Percentiles rank a stretch among this genome's conserved stretches.
Evolutionary conservation across 2,113 vertebrate genomes (phyloP).

Genomic region (Podilymbus podiceps): DNA sequence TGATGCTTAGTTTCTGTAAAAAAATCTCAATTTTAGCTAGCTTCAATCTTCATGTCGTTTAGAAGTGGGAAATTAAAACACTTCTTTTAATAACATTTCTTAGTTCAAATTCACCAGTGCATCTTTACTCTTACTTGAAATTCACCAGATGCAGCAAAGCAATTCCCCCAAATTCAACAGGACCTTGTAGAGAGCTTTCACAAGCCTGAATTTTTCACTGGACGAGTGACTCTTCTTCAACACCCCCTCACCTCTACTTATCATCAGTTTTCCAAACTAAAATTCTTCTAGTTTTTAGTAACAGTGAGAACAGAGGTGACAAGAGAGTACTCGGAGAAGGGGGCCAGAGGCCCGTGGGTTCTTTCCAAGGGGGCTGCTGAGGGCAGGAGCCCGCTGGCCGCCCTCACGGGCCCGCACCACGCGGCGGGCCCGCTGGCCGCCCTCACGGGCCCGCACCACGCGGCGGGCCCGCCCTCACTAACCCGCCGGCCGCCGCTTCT

Average conservation of each 20-base stretch:
- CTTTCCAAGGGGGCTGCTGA: background rate
- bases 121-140: background rate
- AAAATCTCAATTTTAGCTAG: background rate
- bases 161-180: background rate
- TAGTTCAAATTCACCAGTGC: background rate
- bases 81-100: background rate
- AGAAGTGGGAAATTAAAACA: background rate
- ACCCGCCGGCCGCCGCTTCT: background rate
- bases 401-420: too few species aligned
- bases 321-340: rapidly evolving
- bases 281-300: background rate
- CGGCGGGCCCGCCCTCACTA: too few species aligned
- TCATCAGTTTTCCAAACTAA: background rate
- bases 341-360: rapidly evolving
- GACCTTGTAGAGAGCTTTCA: background rate
- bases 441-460: too few species aligned
- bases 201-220: background rate
- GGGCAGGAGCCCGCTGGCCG: rapidly evolving
- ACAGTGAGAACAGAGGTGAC: rapidly evolving
- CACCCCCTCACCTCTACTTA: too few species aligned
- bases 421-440: too few species aligned
- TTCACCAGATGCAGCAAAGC: background rate
- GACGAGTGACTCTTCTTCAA: rapidly evolving
- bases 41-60: background rate
- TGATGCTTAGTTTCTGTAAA: background rate